Percentiles rank a stretch among this genome's conserved stretches.
Conservation (phyloP, 2,113 vertebrate species). For the Cichladusa arquata region DNA sequence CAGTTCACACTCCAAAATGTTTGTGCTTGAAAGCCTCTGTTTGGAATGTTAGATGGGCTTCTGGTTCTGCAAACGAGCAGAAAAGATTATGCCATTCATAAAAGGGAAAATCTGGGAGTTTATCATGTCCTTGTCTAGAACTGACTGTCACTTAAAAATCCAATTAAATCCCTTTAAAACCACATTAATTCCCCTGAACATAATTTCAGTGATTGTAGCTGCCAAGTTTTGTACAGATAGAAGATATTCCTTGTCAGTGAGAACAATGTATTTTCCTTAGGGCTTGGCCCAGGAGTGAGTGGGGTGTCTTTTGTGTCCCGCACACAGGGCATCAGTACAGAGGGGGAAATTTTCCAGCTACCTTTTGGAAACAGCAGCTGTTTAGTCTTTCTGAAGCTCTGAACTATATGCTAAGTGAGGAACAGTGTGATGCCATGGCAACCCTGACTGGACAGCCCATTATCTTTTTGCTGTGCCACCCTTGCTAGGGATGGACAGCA, state of each 20-base stretch:
- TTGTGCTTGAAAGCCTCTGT: not conserved
- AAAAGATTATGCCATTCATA: not conserved
- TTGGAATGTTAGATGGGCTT: not conserved
- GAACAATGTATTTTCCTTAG: not conserved
- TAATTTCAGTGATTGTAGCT: not conserved
- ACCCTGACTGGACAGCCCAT: not conserved
- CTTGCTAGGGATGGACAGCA: not conserved
- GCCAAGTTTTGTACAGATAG: not conserved
- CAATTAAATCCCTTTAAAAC: not conserved
- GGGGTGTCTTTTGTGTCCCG: not conserved
- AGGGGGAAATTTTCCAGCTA: not conserved
- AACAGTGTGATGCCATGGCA: not conserved
- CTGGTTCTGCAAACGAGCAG: not conserved
- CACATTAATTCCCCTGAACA: not conserved
- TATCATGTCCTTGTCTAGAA: not conserved
- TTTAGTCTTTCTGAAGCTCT: not conserved
- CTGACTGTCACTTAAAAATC: not conserved
- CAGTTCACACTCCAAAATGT: not conserved
- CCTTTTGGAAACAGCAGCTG: not conserved
- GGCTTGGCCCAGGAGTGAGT: not conserved
- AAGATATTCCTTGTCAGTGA: not conserved
- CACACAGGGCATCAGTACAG: not conserved
- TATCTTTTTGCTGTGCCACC: not conserved
- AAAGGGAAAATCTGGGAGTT: not conserved
- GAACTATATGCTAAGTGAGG: not conserved